Evolutionary conservation across 1,140 invertebrate genomes (phyloP).

Genomic region (Capitella teleta): DNA sequence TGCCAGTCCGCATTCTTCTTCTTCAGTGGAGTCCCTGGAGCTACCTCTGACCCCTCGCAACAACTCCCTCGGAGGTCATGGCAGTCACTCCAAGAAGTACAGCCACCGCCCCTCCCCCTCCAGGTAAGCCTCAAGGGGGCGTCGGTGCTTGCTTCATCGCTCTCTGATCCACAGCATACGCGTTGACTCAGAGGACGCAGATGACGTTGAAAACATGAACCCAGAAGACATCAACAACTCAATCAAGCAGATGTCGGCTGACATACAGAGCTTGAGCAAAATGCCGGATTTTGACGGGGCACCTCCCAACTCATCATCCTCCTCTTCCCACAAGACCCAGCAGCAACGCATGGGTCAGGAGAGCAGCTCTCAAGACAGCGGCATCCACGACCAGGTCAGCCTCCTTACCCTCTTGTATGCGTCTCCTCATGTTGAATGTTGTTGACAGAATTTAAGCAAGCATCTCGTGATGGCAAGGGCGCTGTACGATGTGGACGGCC

Average conservation of each 20-base stretch:
- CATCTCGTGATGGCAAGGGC: too few species aligned
- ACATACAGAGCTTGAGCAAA: constrained; percentile 77
- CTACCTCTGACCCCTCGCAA: constrained; percentile 40
- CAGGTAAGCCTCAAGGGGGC: neutral
- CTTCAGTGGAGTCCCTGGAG: too few species aligned
- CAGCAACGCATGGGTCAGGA: too few species aligned
- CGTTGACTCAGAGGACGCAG: constrained; percentile 31
- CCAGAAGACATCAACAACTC: constrained; percentile 73
- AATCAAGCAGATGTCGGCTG: constrained; percentile 76
- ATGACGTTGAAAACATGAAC: constrained; percentile 58
- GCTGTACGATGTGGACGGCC: too few species aligned
- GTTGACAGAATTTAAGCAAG: too few species aligned
- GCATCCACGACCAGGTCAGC: constrained; percentile 45
- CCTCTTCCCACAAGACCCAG: too few species aligned
- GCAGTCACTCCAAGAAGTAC: neutral
- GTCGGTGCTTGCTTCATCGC: neutral
- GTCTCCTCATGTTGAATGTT: too few species aligned
- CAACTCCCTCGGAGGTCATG: constrained; percentile 26
- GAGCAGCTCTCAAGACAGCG: constrained; percentile 75
- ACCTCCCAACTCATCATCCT: too few species aligned
- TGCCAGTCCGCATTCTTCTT: too few species aligned
- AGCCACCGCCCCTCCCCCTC: constrained; percentile 1
- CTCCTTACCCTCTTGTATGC: too few species aligned
- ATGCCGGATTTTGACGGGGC: too few species aligned
- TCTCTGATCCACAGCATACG: too few species aligned